These are phyloP conservation scores for Ciconia maguari DNA, from an alignment of 2,113 vertebrate genomes.

Conservation along the genomic window DNA sequence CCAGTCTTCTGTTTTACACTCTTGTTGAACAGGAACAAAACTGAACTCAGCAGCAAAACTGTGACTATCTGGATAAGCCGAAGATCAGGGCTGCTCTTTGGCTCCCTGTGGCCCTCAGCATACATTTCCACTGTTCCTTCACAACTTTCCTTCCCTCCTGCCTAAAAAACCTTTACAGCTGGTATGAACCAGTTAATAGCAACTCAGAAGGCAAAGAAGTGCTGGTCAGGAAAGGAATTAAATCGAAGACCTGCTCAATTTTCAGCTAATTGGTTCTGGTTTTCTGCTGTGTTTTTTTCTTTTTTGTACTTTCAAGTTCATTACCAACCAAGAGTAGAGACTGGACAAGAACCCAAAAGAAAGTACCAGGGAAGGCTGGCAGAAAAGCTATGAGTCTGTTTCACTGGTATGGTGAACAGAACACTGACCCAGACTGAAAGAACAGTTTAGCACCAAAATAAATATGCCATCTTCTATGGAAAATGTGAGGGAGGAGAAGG, in stretches of 20 bases:
- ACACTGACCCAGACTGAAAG: background rate
- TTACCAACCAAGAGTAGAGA: background rate
- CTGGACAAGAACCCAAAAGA: background rate
- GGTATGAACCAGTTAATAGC: background rate
- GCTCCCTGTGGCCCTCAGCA: background rate
- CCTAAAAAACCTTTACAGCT: background rate
- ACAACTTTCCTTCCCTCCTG: background rate
- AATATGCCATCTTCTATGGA: background rate
- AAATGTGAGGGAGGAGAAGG: background rate
- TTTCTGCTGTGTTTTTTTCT: background rate
- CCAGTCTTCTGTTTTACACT: background rate
- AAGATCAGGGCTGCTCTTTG: background rate
- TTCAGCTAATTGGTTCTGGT: background rate
- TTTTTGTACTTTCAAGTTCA: background rate
- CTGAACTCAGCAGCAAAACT: background rate
- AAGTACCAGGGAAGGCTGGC: background rate
- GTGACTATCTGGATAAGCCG: background rate
- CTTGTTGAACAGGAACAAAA: background rate
- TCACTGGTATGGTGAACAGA: background rate
- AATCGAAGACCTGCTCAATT: background rate
- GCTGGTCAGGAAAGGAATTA: background rate
- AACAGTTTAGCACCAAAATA: background rate
- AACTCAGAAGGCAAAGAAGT: background rate
- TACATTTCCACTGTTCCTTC: background rate
- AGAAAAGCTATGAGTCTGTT: background rate